phyloP scores from a whole-genome alignment of 2,797 vertebrate species.

The Picus viridis region DNA sequence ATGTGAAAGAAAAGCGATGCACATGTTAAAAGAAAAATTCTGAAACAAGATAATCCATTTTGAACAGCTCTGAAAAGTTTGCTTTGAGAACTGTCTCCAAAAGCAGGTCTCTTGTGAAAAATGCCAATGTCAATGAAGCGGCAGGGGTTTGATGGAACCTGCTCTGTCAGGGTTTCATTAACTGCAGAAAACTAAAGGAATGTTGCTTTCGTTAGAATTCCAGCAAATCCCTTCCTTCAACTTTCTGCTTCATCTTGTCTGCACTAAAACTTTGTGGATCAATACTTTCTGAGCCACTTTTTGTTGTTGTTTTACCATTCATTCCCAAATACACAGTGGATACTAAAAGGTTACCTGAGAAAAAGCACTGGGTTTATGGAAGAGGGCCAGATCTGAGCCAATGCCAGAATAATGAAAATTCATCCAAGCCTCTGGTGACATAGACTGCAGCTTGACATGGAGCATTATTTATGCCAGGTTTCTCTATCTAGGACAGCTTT shows the following conservation, averaged over 20 bases:
- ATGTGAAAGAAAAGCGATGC: neutral
- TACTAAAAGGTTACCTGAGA: neutral
- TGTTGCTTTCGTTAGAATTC: neutral
- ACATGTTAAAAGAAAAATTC: neutral
- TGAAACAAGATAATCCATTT: neutral
- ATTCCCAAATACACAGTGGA: neutral
- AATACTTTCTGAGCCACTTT: neutral
- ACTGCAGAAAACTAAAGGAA: neutral
- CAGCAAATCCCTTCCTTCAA: neutral
- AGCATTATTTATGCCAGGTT: neutral
- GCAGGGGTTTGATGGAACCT: neutral
- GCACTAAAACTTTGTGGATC: neutral
- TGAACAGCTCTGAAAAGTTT: neutral
- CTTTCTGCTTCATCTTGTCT: neutral
- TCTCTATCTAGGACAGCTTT: neutral
- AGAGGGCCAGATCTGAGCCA: neutral
- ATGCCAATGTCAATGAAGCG: neutral
- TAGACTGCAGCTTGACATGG: neutral
- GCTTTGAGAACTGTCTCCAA: neutral
- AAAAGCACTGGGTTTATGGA: neutral
- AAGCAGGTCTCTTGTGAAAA: neutral
- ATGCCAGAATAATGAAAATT: neutral
- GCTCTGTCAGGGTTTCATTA: neutral
- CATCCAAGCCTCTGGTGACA: neutral
- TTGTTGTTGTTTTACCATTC: neutral